Percentiles rank a stretch among this genome's conserved stretches.
Evolutionary conservation across 2,888 invertebrate genomes (phyloP).

Genomic region (Drosophila suboccidentalis): DNA sequence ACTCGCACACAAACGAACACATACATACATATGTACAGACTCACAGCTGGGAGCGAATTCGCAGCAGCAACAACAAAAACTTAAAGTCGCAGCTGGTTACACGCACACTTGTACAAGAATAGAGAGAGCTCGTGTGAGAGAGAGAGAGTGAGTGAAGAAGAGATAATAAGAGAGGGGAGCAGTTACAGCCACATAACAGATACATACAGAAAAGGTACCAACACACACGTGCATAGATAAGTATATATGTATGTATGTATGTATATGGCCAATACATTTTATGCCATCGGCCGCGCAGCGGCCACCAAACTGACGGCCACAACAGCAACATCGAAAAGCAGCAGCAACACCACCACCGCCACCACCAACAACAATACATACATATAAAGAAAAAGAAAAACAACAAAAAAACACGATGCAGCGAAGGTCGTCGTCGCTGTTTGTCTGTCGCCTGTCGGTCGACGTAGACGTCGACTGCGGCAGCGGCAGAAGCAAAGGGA

Average conservation of each 20-base stretch:
- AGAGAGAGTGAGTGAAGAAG: constrained; percentile 25
- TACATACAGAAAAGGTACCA: constrained; percentile 60
- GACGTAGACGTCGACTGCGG: constrained; percentile 37
- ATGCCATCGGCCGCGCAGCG: constrained; percentile 59
- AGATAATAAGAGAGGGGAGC: constrained; percentile 40
- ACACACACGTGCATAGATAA: constrained; percentile 25
- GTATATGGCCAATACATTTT: constrained; percentile 69
- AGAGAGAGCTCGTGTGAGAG: constrained; percentile 43
- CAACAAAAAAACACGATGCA: constrained; percentile 57
- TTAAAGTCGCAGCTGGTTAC: constrained; percentile 75
- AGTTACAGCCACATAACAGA: constrained; percentile 60
- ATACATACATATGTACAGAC: constrained; percentile 15
- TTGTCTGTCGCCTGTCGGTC: constrained; percentile 36
- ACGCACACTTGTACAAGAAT: constrained; percentile 31
- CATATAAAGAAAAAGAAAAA: constrained; percentile 25
- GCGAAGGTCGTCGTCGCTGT: constrained; percentile 70
- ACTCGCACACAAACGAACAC: constrained; percentile 10
- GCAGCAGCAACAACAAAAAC: constrained; percentile 65
- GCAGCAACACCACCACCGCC: constrained; percentile 24
- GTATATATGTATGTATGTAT: constrained; percentile 11
- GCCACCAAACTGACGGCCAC: constrained; percentile 74
- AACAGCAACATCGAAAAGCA: constrained; percentile 53
- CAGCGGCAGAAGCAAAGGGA: constrained; percentile 32
- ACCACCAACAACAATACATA: constrained; percentile 19
- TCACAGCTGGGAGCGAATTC: constrained; percentile 56